A percentile compares a stretch with the other conserved stretches of the same genome.
Evolutionary conservation across 2,797 vertebrate species (phyloP).

Genomic region (Ctenopoma multispine): DNA sequence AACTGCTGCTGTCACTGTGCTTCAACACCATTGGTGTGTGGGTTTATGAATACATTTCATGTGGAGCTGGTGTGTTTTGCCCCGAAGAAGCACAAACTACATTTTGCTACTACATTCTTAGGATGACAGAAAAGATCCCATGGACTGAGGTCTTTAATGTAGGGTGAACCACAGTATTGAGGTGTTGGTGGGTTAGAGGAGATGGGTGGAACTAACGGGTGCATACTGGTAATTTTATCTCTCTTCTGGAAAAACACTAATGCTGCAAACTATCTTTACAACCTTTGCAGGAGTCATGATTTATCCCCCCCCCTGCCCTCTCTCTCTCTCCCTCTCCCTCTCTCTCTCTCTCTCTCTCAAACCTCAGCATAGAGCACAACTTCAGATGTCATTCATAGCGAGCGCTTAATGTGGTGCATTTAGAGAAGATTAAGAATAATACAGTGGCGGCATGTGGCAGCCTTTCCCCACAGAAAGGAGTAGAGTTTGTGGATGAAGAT

Average conservation of each 20-base stretch:
- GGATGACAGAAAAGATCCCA: too few relatives aligned
- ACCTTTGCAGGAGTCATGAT: slow-evolving; percentile 36
- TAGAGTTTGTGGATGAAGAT: slow-evolving; percentile 50
- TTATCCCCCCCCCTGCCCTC: slow-evolving; percentile 20
- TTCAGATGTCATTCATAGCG: slow-evolving; percentile 36
- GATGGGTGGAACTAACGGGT: slow-evolving; percentile 10
- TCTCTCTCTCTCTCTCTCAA: neutral
- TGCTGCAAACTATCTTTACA: slow-evolving; percentile 19
- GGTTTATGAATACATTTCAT: neutral
- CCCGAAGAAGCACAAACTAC: too few relatives aligned
- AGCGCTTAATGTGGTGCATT: slow-evolving; percentile 55
- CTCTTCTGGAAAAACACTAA: slow-evolving; percentile 17
- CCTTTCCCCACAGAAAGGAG: slow-evolving; percentile 57
- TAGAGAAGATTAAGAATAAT: slow-evolving; percentile 60
- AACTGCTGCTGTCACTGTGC: too few relatives aligned
- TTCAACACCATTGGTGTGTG: too few relatives aligned
- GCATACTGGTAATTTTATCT: neutral
- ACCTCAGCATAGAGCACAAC: slow-evolving; percentile 41
- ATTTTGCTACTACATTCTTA: too few relatives aligned
- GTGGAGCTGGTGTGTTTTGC: too few relatives aligned
- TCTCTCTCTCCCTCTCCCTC: too few relatives aligned
- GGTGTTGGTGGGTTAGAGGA: neutral
- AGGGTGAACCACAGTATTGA: neutral
- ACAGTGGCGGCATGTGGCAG: slow-evolving; percentile 70
- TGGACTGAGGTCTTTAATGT: neutral